phyloP scores from a whole-genome alignment of 2,888 invertebrate species.

The Ormia ochracea region DNA sequence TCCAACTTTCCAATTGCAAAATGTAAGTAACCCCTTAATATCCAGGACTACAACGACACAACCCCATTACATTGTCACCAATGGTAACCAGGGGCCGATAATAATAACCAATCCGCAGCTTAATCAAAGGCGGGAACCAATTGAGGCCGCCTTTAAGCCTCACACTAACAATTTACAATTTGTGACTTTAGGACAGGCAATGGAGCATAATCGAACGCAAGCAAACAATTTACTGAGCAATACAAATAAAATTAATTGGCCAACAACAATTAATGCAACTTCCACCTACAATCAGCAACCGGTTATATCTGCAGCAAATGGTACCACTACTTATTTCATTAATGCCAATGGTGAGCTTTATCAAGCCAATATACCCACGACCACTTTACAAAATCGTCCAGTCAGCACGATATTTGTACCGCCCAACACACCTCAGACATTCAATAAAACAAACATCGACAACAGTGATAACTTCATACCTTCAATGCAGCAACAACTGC shows the following conservation, averaged over 20 bases:
- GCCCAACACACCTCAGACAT: background rate
- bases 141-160: conserved; percentile 14
- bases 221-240: background rate
- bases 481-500: conserved; percentile 27
- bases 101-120: conserved; percentile 38
- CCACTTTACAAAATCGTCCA: conserved; percentile 15
- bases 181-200: conserved; percentile 48
- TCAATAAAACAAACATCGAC: conserved; percentile 12
- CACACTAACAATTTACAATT: conserved; percentile 47
- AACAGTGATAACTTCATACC: conserved; percentile 29
- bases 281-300: conserved; percentile 5
- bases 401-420: conserved; percentile 40
- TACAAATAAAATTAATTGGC: conserved; percentile 16
- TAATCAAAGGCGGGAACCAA: background rate
- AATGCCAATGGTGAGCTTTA: conserved; percentile 49
- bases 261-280: background rate
- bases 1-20: conserved; percentile 11
- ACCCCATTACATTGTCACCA: conserved; percentile 44
- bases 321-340: conserved; percentile 52
- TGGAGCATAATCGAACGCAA: conserved; percentile 13
- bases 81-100: conserved; percentile 47
- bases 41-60: background rate
- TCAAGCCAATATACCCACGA: conserved; percentile 40
- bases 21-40: background rate
- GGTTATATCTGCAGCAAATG: conserved; percentile 10